Evolutionary conservation across 2,888 invertebrate species (phyloP), one percentile per base, ranked within the genome.

Genomic region (Acanthosepion lycidas): DNA sequence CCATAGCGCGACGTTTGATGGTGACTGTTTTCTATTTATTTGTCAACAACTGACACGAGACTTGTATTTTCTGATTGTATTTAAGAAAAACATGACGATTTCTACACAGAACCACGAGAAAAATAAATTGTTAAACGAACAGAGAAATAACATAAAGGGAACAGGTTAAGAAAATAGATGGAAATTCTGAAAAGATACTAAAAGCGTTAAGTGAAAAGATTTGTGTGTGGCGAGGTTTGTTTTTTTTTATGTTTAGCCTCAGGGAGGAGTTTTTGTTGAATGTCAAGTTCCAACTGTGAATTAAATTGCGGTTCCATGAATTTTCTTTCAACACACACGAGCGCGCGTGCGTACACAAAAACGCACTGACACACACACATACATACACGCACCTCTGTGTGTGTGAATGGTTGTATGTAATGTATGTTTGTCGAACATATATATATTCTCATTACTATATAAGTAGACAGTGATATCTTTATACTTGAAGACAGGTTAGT

Each of bases 271-370:
- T 15, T 78, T n/a, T 78, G 59, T 78, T 78, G 78, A 78, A 78
- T n/a, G 78, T 78, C n/a, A 78, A 78, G 78, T 78, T 78, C 78
- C n/a, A n/a, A 78, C 78, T 78, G 78, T n/a, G 78, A 78, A 78
- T 78, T 78, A 33, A 78, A n/a, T 78, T 12, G 78, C 78, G 18
- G 1, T 12, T n/a, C 12, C n/a, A n/a, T n/a, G 15, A 78, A 78
- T 78, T n/a, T 78, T 12, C 18, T n/a, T n/a, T n/a, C 15, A 33
- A 15, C 15, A 78, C 9, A 78, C 18, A n/a, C 5, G 20, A 26
- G 26, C 28, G 8, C 23, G 26, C 26, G 26, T 23, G 28, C 23
- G 6, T 1, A 64, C 23, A 64, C 8, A 64, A 26, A 53, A 26
- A 26, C 3, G 4, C 26, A 15, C 59, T 59, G 6, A 59, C 8